Conservation (phyloP, 2,113 vertebrate genomes). For the Platanista minor region DNA sequence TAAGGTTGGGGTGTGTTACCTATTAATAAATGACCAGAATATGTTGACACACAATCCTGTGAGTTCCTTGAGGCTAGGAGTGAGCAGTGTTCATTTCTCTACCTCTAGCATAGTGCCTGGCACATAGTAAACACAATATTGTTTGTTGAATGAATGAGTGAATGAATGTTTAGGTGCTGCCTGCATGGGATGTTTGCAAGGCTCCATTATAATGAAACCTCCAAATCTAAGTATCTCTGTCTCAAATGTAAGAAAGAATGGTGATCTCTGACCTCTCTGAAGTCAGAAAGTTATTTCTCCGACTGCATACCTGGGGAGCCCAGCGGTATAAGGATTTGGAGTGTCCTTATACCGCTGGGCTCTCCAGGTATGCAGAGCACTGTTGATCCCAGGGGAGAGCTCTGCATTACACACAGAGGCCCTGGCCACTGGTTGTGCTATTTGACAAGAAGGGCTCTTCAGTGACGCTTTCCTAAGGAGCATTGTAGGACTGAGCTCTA, state of each 20-base stretch:
- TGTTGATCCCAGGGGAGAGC: not conserved
- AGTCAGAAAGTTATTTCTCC: not conserved
- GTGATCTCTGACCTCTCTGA: not conserved
- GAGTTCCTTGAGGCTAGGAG: not conserved
- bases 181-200: not conserved
- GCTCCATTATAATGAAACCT: not conserved
- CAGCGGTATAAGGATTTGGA: not conserved
- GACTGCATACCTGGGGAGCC: too few relatives aligned
- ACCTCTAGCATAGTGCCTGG: not conserved
- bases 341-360: not conserved
- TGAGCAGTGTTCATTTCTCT: not conserved
- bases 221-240: not conserved
- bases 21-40: not conserved
- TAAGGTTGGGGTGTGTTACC: not conserved
- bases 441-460: not conserved
- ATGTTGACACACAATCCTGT: not conserved
- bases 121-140: not conserved
- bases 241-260: not conserved
- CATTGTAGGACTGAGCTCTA: not conserved
- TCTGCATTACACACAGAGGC: not conserved
- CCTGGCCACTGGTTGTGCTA: not conserved
- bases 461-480: not conserved
- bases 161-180: not conserved
- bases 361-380: not conserved
- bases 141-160: not conserved